A percentile compares a stretch with the other conserved stretches of the same genome.
Evolutionary conservation across 2,113 vertebrate genomes (phyloP).

Genomic region (Sminthopsis crassicaudata): DNA sequence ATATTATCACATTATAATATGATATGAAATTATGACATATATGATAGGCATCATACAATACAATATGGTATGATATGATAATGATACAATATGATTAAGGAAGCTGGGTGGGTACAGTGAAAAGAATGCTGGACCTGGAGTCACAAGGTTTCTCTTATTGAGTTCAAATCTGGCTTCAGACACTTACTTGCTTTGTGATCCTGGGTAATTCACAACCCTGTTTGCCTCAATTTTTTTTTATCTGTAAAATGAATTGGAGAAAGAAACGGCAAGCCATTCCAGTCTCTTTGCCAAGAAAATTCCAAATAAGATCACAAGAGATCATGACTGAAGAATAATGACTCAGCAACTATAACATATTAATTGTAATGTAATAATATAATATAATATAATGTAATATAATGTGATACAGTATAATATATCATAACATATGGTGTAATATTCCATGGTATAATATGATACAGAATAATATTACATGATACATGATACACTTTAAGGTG

Average conservation of each 20-base stretch:
- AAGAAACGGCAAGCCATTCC: not conserved
- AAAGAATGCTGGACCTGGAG: not conserved
- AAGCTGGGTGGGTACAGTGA: not conserved
- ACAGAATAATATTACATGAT: not conserved
- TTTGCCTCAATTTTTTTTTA: not conserved
- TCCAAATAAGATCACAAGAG: not conserved
- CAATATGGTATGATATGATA: no score
- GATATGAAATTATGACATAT: not conserved
- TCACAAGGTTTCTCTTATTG: not conserved
- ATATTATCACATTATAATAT: not conserved
- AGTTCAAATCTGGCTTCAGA: not conserved
- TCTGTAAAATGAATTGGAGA: not conserved
- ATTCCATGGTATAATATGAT: not conserved
- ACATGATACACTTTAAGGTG: not conserved
- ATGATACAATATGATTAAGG: no score
- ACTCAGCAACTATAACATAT: not conserved
- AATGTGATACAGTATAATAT: not conserved
- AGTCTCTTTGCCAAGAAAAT: not conserved
- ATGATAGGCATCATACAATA: no score
- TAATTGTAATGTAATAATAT: no score
- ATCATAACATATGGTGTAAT: not conserved
- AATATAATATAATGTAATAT: not conserved
- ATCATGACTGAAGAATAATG: not conserved
- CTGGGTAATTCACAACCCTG: not conserved
- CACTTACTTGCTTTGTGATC: not conserved